Percentiles rank a stretch among this genome's conserved stretches.
These are phyloP conservation scores for Molanna angustata DNA, from an alignment of 2,888 invertebrate species.

Conservation along the genomic window DNA sequence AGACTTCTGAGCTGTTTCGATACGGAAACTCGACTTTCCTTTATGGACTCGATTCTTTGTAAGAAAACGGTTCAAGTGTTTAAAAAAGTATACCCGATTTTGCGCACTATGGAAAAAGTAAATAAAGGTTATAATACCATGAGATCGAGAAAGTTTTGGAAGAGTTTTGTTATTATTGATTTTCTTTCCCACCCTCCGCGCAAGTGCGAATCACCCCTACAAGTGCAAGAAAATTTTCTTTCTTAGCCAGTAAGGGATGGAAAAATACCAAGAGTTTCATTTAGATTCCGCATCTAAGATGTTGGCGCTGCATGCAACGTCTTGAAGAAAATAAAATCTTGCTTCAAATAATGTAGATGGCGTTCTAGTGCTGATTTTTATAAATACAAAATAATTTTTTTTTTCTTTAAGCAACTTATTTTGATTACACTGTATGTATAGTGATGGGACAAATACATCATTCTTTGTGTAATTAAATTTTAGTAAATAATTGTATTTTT, in stretches of 20 bases:
- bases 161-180: constrained; percentile 18
- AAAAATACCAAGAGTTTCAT: constrained; percentile 27
- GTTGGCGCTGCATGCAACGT: constrained; percentile 22
- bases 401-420: too few relatives aligned
- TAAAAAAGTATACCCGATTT: too few relatives aligned
- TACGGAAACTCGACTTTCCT: too few relatives aligned
- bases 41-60: too few relatives aligned
- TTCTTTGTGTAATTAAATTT: too few relatives aligned
- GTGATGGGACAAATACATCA: too few relatives aligned
- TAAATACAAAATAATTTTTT: too few relatives aligned
- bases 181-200: constrained; percentile 23
- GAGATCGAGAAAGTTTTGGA: background rate
- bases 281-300: constrained; percentile 26
- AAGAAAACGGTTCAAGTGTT: too few relatives aligned
- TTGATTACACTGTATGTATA: too few relatives aligned
- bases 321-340: constrained; percentile 23
- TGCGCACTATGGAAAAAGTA: background rate
- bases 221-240: constrained; percentile 18
- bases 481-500: too few relatives aligned
- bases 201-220: constrained; percentile 24
- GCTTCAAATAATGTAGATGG: constrained; percentile 28
- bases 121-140: background rate
- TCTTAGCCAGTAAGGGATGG: constrained; percentile 23
- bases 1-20: background rate
- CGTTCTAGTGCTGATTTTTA: too few relatives aligned